Evolutionary conservation across 2,888 invertebrate species (phyloP).

Genomic region (Hyposoter didymator): DNA sequence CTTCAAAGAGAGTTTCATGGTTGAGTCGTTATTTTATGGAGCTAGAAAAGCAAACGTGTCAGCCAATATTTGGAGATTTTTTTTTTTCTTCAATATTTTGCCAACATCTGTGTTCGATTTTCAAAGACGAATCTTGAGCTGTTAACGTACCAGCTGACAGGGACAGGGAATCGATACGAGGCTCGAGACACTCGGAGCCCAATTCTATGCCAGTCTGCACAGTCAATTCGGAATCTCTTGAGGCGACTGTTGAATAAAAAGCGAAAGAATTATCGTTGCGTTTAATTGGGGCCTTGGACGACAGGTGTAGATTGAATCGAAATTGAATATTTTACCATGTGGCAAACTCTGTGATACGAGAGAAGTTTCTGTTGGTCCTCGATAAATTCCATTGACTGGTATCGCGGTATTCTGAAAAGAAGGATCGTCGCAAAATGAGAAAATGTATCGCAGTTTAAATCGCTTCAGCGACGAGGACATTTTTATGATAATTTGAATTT

Average conservation of each 20-base stretch:
- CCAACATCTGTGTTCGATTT: background rate
- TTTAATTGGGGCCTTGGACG: background rate
- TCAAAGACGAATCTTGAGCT: background rate
- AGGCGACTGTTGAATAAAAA: constrained; percentile 73
- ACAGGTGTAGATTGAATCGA: background rate
- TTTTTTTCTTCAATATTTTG: background rate
- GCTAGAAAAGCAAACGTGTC: background rate
- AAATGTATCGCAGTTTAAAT: constrained; percentile 4
- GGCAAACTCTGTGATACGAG: constrained; percentile 79
- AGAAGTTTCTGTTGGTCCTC: constrained; percentile 86
- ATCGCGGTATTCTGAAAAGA: constrained; percentile 92
- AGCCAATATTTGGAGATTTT: too few species aligned
- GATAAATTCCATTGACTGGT: constrained; percentile 95
- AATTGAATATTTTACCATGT: constrained; percentile 74
- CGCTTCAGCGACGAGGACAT: too few species aligned
- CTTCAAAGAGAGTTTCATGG: constrained; percentile 54
- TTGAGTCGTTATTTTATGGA: background rate
- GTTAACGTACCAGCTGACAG: constrained; percentile 74
- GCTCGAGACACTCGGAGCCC: constrained; percentile 88
- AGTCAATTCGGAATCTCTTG: constrained; percentile 79
- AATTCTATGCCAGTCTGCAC: constrained; percentile 88
- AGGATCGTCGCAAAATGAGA: constrained; percentile 54
- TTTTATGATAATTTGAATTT: background rate
- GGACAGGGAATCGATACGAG: constrained; percentile 78
- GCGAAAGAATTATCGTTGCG: constrained; percentile 11